These are phyloP conservation scores for Sminthopsis crassicaudata DNA, from an alignment of 2,113 vertebrate genomes.

Conservation along the genomic window DNA sequence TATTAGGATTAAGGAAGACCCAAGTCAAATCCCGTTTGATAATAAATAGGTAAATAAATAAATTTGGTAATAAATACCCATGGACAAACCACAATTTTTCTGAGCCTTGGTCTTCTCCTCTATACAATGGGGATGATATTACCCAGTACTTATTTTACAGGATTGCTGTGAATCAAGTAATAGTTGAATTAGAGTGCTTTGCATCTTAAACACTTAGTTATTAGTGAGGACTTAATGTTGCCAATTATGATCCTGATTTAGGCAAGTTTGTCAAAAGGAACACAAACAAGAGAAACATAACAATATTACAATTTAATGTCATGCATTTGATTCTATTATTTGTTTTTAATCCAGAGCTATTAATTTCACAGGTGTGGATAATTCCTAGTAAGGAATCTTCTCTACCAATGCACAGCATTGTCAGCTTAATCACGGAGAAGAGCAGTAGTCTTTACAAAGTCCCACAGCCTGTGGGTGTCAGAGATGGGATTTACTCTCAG, in stretches of 20 bases:
- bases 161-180: background rate
- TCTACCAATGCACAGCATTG: background rate
- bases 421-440: background rate
- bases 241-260: background rate
- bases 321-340: slow-evolving; percentile 4
- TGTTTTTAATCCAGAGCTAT: background rate
- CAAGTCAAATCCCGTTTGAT: background rate
- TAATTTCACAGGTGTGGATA: background rate
- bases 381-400: background rate
- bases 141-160: background rate
- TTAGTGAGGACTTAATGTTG: background rate
- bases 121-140: background rate
- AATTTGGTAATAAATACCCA: no score
- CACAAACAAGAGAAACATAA: background rate
- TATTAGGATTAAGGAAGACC: background rate
- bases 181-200: background rate
- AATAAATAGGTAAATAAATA: background rate
- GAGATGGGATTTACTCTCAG: background rate
- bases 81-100: background rate
- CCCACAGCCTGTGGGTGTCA: background rate
- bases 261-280: background rate
- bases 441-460: no score
- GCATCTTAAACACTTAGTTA: background rate
- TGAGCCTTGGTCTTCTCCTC: background rate
- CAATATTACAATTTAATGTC: background rate